These are phyloP conservation scores for Gobius niger DNA, from an alignment of 2,113 vertebrate species.

Conservation along the genomic window DNA sequence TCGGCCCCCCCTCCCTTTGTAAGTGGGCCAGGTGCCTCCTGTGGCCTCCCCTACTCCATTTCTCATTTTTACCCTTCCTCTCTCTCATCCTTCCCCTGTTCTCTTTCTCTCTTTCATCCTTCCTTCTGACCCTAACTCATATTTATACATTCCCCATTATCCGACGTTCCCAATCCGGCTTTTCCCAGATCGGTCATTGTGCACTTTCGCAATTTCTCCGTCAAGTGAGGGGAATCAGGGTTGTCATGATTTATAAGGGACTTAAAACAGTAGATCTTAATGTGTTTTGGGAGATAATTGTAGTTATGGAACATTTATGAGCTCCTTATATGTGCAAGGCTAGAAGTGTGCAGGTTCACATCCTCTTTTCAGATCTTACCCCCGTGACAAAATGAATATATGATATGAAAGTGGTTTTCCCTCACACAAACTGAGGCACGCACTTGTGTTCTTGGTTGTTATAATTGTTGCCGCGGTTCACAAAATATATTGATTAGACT, in stretches of 20 bases:
- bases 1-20: conserved; percentile 63
- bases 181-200: conserved; percentile 6
- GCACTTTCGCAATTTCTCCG: not conserved
- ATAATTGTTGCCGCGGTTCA: too few species aligned
- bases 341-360: conserved; percentile 71
- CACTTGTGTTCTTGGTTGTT: too few species aligned
- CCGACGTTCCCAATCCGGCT: conserved; percentile 1
- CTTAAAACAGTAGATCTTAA: conserved; percentile 1
- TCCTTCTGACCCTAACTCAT: conserved; percentile 61
- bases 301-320: conserved; percentile 24
- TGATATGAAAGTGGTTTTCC: conserved; percentile 30
- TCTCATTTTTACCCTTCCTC: conserved; percentile 78
- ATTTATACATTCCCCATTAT: conserved; percentile 51
- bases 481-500: too few species aligned
- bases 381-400: conserved; percentile 17
- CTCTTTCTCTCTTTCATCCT: conserved; percentile 69
- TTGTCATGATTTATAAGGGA: conserved; percentile 32
- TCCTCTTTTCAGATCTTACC: conserved; percentile 65
- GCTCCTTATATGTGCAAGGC: conserved; percentile 26
- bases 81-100: conserved; percentile 71
- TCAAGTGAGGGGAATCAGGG: conserved; percentile 1
- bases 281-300: conserved; percentile 17
- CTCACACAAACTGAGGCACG: too few species aligned
- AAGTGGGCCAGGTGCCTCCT: conserved; percentile 81
- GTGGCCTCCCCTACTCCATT: conserved; percentile 80